These are phyloP conservation scores for Xiphorhynchus erythropygius DNA, from an alignment of 2,797 vertebrate genomes.

Conservation along the genomic window DNA sequence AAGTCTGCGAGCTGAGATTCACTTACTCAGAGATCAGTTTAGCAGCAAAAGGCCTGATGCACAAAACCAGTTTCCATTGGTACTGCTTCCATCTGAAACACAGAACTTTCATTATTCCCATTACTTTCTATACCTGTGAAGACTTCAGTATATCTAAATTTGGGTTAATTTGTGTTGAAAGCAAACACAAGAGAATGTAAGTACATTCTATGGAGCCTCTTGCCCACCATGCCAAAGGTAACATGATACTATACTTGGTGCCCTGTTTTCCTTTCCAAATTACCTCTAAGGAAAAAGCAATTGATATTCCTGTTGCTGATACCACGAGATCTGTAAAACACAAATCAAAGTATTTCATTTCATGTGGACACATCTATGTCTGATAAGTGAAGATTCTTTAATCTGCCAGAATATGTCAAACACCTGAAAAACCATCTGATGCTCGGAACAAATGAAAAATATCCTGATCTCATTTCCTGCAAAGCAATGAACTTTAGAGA, in stretches of 20 bases:
- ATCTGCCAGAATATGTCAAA: neutral
- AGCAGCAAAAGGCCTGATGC: neutral
- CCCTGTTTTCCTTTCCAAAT: neutral
- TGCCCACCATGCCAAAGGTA: neutral
- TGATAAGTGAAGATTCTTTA: neutral
- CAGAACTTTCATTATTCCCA: neutral
- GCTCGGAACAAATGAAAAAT: conserved; percentile 15
- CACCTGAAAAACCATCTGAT: neutral
- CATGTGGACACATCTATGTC: neutral
- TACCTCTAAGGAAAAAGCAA: neutral
- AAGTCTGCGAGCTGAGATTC: neutral
- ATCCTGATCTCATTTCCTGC: neutral
- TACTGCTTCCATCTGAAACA: neutral
- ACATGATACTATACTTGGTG: neutral
- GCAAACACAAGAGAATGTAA: neutral
- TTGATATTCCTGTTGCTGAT: neutral
- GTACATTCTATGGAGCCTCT: neutral
- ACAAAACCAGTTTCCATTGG: neutral
- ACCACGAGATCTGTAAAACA: neutral
- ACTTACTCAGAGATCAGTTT: neutral
- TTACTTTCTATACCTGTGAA: neutral
- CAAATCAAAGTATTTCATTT: neutral
- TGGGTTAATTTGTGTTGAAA: neutral
- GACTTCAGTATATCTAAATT: neutral
- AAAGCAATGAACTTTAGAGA: neutral